Evolutionary conservation across 2,888 invertebrate genomes (phyloP), one percentile per base, ranked within the genome.

Genomic region (Callyntrura sp.): DNA sequence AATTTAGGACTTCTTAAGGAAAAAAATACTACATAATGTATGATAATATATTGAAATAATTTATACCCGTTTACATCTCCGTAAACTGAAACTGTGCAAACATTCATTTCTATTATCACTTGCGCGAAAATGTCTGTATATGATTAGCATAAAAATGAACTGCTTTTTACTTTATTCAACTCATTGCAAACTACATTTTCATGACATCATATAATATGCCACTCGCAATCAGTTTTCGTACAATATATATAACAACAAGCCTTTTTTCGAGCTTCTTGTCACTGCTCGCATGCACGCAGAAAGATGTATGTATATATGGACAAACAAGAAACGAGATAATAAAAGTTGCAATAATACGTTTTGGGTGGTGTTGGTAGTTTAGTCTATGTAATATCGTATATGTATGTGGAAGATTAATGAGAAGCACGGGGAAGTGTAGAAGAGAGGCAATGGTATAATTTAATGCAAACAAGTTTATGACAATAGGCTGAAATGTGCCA

Each of bases 401-500:
- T 48, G n/a, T 11, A 11, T 65, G 65, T 65, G 65, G 20, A 45
- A 20, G 43, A 45, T 70, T 70, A 43, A 12, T 45, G 45, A 17
- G 8, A 43, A 45, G 45, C 65, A n/a, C n/a, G n/a, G 57, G 9
- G 57, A 25, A 65, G 28, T 70, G 17, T 25, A 28, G 23, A 51
- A 62, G 62, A 62, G 2, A 14, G 68, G 70, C 28, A 45, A 55
- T 48, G 5, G 51, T 76, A n/a, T n/a, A 51, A 76, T 48, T 55
- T 76, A 76, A 76, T 76, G 76, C 51, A 55, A 76, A 48, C 76
- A 25, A 76, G 76, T 76, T 76, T 48, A 76, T 76, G 51, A 76
- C 25, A 55, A 48, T 35, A 55, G 25, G 55, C 12, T 45, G 70
- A 76, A 76, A 76, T 76, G 28, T 51, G 76, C 51, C 51, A 55